These are phyloP conservation scores for Dryococelus australis DNA, from an alignment of 2,888 invertebrate species.

Conservation along the genomic window DNA sequence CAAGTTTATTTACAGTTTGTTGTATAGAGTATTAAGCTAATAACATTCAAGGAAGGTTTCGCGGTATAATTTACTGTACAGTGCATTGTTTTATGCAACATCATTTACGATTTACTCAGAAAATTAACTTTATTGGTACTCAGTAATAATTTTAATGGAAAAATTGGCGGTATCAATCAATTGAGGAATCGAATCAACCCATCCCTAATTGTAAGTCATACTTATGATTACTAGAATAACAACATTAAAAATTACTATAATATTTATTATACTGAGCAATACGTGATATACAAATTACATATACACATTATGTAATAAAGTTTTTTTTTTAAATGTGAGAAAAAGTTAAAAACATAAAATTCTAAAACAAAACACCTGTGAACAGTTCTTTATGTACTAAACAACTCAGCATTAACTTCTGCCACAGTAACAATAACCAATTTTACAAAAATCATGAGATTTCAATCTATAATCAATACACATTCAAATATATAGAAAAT, in stretches of 20 bases:
- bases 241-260: background rate
- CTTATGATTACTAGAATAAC: background rate
- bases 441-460: background rate
- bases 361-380: background rate
- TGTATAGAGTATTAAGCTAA: too few relatives aligned
- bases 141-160: too few relatives aligned
- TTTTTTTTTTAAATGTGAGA: background rate
- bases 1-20: too few relatives aligned
- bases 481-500: too few relatives aligned
- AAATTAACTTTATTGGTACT: too few relatives aligned
- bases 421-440: background rate
- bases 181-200: background rate
- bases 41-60: too few relatives aligned
- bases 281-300: background rate
- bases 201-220: background rate
- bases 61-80: too few relatives aligned
- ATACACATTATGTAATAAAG: background rate
- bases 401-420: background rate
- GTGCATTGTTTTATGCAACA: too few relatives aligned
- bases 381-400: background rate
- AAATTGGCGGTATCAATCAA: too few relatives aligned
- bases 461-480: background rate
- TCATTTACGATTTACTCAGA: too few relatives aligned
- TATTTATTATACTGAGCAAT: constrained; percentile 6
- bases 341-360: background rate